These are phyloP conservation scores for Orbicella faveolata DNA, from an alignment of 64 coral and sea anemone genomes.

Conservation along the genomic window DNA sequence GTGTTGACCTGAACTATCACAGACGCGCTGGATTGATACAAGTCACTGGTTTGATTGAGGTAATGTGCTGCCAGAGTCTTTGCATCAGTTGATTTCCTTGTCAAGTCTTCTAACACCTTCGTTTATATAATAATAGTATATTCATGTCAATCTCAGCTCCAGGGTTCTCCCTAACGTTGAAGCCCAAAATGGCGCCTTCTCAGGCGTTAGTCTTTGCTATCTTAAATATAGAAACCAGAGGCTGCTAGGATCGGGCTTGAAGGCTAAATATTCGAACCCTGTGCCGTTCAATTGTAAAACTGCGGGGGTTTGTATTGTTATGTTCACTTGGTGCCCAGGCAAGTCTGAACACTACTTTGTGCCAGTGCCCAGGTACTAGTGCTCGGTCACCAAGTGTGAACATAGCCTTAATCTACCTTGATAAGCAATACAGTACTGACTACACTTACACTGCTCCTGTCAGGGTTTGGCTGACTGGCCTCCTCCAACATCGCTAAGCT, in stretches of 20 bases:
- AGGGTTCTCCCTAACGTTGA: neutral
- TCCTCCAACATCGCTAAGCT: constrained; percentile 12
- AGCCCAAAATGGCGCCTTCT: neutral
- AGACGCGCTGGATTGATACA: constrained; percentile 63
- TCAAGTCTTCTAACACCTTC: constrained; percentile 44
- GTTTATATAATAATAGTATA: neutral
- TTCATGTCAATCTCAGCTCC: neutral
- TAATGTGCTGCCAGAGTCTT: constrained; percentile 1
- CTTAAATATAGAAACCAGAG: no score
- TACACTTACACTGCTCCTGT: constrained; percentile 62
- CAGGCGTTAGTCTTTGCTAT: no score
- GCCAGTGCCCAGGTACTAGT: no score
- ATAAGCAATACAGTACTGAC: no score
- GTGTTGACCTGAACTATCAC: constrained; percentile 55
- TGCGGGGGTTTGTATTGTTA: no score
- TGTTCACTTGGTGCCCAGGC: no score
- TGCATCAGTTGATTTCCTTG: neutral
- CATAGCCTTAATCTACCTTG: no score
- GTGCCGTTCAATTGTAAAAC: no score
- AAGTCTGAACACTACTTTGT: no score
- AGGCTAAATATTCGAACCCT: no score
- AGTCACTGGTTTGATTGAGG: constrained; percentile 6
- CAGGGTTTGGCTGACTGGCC: constrained; percentile 34
- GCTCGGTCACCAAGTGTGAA: no score
- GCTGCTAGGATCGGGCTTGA: no score